Evolutionary conservation across 2,888 invertebrate genomes (phyloP).

Genomic region (Xanthorhoe spadicearia): DNA sequence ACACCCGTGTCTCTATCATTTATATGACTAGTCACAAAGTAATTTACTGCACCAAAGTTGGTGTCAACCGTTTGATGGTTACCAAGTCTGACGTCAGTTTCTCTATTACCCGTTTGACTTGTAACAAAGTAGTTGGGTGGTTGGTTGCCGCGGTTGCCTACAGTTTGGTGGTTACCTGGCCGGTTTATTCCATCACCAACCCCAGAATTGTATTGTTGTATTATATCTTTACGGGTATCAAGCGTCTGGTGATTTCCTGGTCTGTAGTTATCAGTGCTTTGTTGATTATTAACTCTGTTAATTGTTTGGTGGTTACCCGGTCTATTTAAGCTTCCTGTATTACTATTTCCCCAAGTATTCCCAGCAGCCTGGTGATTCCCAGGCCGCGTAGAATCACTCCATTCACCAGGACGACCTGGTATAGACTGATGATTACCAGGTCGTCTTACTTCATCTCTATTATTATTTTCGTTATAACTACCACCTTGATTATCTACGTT

Average conservation of each 20-base stretch:
- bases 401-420: too few relatives aligned
- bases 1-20: slow-evolving; percentile 5
- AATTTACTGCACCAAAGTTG: slow-evolving; percentile 2
- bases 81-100: slow-evolving; percentile 3
- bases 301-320: neutral
- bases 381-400: slow-evolving; percentile 17
- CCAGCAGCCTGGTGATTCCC: slow-evolving; percentile 12
- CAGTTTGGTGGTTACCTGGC: slow-evolving; percentile 19
- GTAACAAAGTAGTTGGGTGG: slow-evolving; percentile 10
- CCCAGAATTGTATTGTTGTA: neutral
- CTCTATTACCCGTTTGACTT: slow-evolving; percentile 19
- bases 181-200: slow-evolving; percentile 1
- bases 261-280: neutral
- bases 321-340: neutral
- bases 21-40: slow-evolving; percentile 19
- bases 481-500: slow-evolving; percentile 12
- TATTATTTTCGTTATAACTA: slow-evolving; percentile 5
- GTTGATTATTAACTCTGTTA: neutral
- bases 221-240: neutral
- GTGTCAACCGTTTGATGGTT: slow-evolving; percentile 20
- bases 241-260: neutral
- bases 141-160: slow-evolving; percentile 4
- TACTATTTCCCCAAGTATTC: neutral
- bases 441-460: neutral
- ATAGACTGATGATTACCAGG: slow-evolving; percentile 12